These are phyloP conservation scores for Lithosia quadra DNA, from an alignment of 2,888 invertebrate genomes.

Conservation along the genomic window DNA sequence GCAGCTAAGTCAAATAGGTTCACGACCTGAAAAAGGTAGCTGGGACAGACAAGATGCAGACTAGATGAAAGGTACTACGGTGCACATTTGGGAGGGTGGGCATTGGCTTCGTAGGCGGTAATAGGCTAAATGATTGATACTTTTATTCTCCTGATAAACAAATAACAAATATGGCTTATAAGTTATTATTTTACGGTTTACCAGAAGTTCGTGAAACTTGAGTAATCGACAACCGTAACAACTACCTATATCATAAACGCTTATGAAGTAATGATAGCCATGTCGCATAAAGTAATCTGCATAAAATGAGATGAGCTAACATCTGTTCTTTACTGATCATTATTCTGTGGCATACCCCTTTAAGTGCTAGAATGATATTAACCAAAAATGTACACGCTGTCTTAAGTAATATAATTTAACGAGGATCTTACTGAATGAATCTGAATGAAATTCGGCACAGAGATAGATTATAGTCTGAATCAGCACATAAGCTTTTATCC, in stretches of 20 bases:
- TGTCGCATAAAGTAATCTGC: neutral
- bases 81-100: too few species aligned
- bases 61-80: too few species aligned
- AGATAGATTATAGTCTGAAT: too few species aligned
- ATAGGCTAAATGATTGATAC: too few species aligned
- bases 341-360: neutral
- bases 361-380: neutral
- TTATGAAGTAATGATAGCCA: neutral
- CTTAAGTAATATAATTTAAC: neutral
- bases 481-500: neutral
- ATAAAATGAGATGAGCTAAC: neutral
- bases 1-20: too few species aligned
- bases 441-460: neutral
- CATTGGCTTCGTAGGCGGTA: too few species aligned
- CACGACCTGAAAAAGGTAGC: too few species aligned
- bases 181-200: too few species aligned
- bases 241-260: neutral
- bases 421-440: neutral
- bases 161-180: too few species aligned
- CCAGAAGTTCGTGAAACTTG: neutral
- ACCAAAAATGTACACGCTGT: neutral
- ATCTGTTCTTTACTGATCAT: conserved; percentile 4
- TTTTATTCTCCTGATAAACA: too few species aligned
- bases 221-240: neutral
- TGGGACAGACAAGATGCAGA: too few species aligned